Base-by-base conservation (phyloP, 2,888 invertebrate species). In the Orthosia gracilis region DNA sequence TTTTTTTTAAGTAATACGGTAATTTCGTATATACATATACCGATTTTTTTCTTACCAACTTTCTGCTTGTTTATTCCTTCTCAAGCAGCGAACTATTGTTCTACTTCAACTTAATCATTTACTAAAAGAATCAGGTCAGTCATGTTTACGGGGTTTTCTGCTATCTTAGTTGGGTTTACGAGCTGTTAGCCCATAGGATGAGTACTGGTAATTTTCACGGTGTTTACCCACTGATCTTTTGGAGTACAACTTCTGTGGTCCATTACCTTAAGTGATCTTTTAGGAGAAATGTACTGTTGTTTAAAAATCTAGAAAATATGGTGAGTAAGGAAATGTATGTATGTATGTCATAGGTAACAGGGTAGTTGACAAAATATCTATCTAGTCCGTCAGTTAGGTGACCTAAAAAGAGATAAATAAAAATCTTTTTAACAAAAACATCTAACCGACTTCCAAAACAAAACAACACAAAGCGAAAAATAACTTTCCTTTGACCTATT, bases 141-240 rank as follows among this genome's bases (percentile, higher is more conserved):
- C 4, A 64, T 78, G 18, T 68, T 63, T 59, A 57, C 59, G 31
- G 13, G 12, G 26, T 62, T 61, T 5, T 12, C 12, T 18, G 40
- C 23, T 26, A 70, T 66, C 57, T 70, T 23, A 52, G 52, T 50
- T 54, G 40, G 62, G 21, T 62, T 76, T 64, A 74, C 12, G 63
- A 55, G 49, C 23, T 68, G 68, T 9, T 26, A 68, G 54, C 45
- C 49, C 50, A 23, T 80, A 4, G 81, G 64, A 65, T 80, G 69
- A 61, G 40, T 47, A 65, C 55, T n/a, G 7, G 57, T 52, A 69
- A 64, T 75, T 76, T 69, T 57, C 63, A 62, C 61, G 61, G 47
- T 31, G 40, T 58, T 18, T 15, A 17, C 23, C 12, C 52, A 45
- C 26, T 15, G 23, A 67, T 17, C 2, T 15, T 55, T 47, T 21